These are phyloP conservation scores for Papilio xuthus DNA, from an alignment of 1,140 invertebrate species.

Conservation along the genomic window DNA sequence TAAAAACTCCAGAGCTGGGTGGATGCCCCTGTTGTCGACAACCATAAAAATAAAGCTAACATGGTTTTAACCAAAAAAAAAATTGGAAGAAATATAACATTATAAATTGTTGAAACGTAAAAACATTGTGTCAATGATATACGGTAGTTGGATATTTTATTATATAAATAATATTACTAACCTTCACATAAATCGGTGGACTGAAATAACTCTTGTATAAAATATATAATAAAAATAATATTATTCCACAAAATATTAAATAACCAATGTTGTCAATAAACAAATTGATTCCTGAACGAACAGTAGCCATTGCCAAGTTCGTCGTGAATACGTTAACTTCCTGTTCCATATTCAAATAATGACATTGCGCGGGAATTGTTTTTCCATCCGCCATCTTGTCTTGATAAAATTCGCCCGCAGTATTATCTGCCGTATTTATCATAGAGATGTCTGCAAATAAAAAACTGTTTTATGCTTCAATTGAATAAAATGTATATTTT, in stretches of 20 bases:
- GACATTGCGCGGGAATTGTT: slow-evolving; percentile 31
- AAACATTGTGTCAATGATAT: too few relatives aligned
- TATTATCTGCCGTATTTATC: neutral
- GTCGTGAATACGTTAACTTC: slow-evolving; percentile 43
- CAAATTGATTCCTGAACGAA: slow-evolving; percentile 39
- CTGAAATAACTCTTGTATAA: slow-evolving; percentile 62
- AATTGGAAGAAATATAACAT: too few relatives aligned
- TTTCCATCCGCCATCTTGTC: slow-evolving; percentile 18
- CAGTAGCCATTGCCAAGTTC: neutral
- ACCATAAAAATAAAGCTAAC: too few relatives aligned
- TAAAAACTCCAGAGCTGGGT: too few relatives aligned
- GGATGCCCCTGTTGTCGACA: too few relatives aligned
- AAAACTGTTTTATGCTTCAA: neutral
- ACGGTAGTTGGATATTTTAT: neutral
- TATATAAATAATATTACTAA: slow-evolving; percentile 44
- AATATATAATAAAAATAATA: slow-evolving; percentile 48
- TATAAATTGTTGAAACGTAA: too few relatives aligned
- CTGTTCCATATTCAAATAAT: slow-evolving; percentile 41
- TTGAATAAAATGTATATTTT: neutral
- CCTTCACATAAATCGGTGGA: slow-evolving; percentile 58
- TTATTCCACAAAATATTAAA: slow-evolving; percentile 45
- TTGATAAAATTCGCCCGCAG: neutral
- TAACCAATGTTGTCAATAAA: slow-evolving; percentile 44
- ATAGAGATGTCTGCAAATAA: neutral
- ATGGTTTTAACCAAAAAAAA: too few relatives aligned